phyloP scores from a whole-genome alignment of 1,140 invertebrate genomes.

The Tyrophagus putrescentiae region DNA sequence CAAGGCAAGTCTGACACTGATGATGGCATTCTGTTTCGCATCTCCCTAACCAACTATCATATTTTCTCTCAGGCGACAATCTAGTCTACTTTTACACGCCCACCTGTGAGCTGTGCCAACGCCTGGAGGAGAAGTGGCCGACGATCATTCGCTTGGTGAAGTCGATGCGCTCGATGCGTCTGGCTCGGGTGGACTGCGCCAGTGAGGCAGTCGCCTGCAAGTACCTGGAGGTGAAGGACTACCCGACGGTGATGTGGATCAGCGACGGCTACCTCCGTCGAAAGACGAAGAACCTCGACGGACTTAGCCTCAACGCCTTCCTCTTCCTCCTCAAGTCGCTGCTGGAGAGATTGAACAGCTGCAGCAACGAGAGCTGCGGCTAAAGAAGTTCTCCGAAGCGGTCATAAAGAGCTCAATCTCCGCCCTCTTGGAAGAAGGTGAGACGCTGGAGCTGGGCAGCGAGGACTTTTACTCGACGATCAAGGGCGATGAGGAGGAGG shows the following conservation, averaged over 20 bases:
- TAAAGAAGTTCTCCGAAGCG: neutral
- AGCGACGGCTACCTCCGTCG: neutral
- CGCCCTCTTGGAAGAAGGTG: neutral
- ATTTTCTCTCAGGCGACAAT: neutral
- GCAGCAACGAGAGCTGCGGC: neutral
- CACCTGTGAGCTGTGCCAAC: neutral
- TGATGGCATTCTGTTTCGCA: neutral
- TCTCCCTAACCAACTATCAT: neutral
- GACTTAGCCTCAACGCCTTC: neutral
- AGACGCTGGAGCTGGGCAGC: neutral
- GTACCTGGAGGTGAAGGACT: neutral
- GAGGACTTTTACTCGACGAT: neutral
- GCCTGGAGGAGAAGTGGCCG: conserved; percentile 1
- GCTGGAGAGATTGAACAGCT: neutral
- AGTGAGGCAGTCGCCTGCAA: neutral
- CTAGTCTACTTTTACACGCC: conserved; percentile 9
- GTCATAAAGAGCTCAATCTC: neutral
- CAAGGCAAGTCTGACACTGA: neutral
- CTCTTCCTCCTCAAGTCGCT: neutral
- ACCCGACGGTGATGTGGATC: conserved; percentile 10
- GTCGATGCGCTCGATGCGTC: too few relatives aligned
- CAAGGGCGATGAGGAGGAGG: too few relatives aligned
- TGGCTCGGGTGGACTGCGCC: neutral
- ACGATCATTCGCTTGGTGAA: neutral
- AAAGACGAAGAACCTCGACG: neutral